Evolutionary conservation across 1,140 invertebrate genomes (phyloP).

Genomic region (Drosophila virilis): DNA sequence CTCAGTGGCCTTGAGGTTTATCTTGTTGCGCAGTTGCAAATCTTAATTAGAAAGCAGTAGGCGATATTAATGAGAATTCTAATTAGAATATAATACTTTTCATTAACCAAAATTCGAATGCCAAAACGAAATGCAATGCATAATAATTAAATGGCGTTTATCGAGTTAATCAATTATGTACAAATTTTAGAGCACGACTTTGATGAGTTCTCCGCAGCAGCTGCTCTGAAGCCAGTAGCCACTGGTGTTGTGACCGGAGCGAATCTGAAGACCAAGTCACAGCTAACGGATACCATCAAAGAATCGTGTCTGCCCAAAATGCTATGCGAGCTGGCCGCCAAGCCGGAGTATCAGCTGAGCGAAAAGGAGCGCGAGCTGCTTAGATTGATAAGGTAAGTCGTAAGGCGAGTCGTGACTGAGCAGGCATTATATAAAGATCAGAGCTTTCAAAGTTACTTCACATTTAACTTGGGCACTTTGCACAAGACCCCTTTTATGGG

Average conservation of each 20-base stretch:
- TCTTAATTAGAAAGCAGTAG: conserved; percentile 35
- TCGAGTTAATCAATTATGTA: conserved; percentile 1
- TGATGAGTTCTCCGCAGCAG: conserved; percentile 71
- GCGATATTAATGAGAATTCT: conserved; percentile 26
- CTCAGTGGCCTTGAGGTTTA: conserved; percentile 14
- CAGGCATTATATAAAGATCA: not conserved
- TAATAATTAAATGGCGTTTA: not conserved
- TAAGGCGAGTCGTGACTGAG: not conserved
- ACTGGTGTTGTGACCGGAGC: conserved; percentile 49
- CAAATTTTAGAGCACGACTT: conserved; percentile 69
- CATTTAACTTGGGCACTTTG: not conserved
- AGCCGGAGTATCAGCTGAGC: conserved; percentile 87
- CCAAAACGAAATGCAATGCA: conserved; percentile 4
- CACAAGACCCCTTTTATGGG: not conserved
- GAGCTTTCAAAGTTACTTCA: not conserved
- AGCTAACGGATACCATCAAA: conserved; percentile 79
- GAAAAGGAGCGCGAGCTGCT: conserved; percentile 90
- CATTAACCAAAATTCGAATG: conserved; percentile 21
- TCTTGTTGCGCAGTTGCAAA: conserved; percentile 39
- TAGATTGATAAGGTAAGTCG: conserved; percentile 88
- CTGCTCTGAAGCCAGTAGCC: conserved; percentile 60
- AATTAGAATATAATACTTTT: conserved; percentile 5
- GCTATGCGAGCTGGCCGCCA: conserved; percentile 90
- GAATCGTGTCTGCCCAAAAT: conserved; percentile 89
- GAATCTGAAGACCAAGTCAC: conserved; percentile 66